phyloP scores from a whole-genome alignment of 2,888 invertebrate species.

The Pseudanteris insignis region DNA sequence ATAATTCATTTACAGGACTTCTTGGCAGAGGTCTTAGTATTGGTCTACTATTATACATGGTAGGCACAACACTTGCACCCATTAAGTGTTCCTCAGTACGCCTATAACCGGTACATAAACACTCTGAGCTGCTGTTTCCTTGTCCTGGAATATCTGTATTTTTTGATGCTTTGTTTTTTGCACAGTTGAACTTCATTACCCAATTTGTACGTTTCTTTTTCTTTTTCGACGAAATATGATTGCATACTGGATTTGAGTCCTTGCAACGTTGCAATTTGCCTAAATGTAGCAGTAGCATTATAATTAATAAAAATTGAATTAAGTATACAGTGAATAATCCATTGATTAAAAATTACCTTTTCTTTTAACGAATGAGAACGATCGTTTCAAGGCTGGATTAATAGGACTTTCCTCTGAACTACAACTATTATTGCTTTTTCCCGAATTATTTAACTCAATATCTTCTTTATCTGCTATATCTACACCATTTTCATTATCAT shows the following conservation, averaged over 20 bases:
- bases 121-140: slow-evolving; percentile 67
- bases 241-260: slow-evolving; percentile 61
- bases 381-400: slow-evolving; percentile 60
- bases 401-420: slow-evolving; percentile 62
- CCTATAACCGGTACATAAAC: slow-evolving; percentile 76
- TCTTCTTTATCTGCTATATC: slow-evolving; percentile 54
- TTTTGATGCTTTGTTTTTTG: slow-evolving; percentile 63
- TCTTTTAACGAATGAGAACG: slow-evolving; percentile 62
- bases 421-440: slow-evolving; percentile 60
- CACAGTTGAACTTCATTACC: slow-evolving; percentile 64
- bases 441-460: slow-evolving; percentile 56
- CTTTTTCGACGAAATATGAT: slow-evolving; percentile 62
- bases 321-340: no score
- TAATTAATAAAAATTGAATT: no score
- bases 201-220: slow-evolving; percentile 64
- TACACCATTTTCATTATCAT: slow-evolving; percentile 60
- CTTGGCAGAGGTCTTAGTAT: slow-evolving; percentile 61
- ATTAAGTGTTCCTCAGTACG: slow-evolving; percentile 69
- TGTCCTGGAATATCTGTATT: slow-evolving; percentile 64
- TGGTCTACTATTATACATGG: slow-evolving; percentile 62
- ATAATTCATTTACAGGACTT: slow-evolving; percentile 68
- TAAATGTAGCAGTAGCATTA: no score
- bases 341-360: no score
- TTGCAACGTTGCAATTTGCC: slow-evolving; percentile 60
- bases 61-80: slow-evolving; percentile 62